Conservation (phyloP, 1,140 invertebrate species). For the Philopotamus ludificatus region DNA sequence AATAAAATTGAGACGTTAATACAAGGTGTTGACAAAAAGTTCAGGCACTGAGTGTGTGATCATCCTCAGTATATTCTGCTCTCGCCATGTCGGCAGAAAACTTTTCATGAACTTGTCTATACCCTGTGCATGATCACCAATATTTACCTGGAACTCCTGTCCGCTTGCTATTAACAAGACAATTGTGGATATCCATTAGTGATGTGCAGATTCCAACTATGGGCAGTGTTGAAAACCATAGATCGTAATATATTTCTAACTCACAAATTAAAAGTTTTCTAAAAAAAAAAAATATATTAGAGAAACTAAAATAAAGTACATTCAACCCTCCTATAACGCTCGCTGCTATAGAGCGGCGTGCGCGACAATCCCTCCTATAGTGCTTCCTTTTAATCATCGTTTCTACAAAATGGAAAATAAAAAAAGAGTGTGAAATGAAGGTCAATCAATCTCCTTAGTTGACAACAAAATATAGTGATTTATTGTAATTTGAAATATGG, state of each 20-base stretch:
- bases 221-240: slow-evolving; percentile 30
- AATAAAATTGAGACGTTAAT: neutral
- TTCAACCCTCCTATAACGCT: too few relatives aligned
- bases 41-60: neutral
- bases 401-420: neutral
- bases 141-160: neutral
- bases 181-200: slow-evolving; percentile 21
- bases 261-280: slow-evolving; percentile 29
- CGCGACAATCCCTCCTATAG: too few relatives aligned
- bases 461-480: too few relatives aligned
- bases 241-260: slow-evolving; percentile 16
- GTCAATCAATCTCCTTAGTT: too few relatives aligned
- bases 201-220: slow-evolving; percentile 33
- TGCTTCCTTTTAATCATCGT: too few relatives aligned
- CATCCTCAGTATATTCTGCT: neutral
- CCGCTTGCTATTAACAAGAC: neutral
- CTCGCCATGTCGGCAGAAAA: neutral
- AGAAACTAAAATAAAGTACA: neutral
- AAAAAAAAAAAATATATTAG: slow-evolving; percentile 21
- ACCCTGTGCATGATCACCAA: neutral
- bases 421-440: too few relatives aligned
- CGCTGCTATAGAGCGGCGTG: too few relatives aligned
- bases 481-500: too few relatives aligned
- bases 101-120: neutral
- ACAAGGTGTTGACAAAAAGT: neutral